Base-by-base conservation (phyloP, 2,113 vertebrate genomes). In the Hippocampus barbouri region DNA sequence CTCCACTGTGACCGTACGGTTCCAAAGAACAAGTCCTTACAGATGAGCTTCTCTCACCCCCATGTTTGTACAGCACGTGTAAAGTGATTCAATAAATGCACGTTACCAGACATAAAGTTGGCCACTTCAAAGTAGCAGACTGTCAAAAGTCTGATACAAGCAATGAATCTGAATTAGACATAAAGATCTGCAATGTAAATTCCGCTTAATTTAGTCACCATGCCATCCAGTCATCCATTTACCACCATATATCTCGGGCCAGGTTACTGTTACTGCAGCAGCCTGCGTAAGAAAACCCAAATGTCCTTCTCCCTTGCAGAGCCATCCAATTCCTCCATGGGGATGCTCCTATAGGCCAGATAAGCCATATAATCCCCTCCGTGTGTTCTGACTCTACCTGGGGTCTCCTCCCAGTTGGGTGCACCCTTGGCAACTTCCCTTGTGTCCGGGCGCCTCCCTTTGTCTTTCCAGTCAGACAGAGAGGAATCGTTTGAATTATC, bases 341-440 rank as follows among this genome's bases (percentile, higher is more conserved):
- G 64, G 64, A 66, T 66, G 64, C 64, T 66, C 23, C 64, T 66
- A 47, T 66, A 66, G 64, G 64, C 64, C 64, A 66, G 64, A 66
- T 66, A 45, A 66, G 41, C 64, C 64, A 66, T 47, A 47, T 66
- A 66, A 66, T 66, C 64, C 64, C 43, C 43, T 43, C 40, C 47
- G 41, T 66, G 64, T 47, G 64, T 66, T 27, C 23, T 43, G 12
- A 47, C 41, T 66, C 64, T 66, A 43, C 15, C 23, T 45, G 43
- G 41, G 41, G 64, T 47, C 64, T 66, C 64, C 41, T 47, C 16
- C 41, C 64, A 66, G 64, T 66, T 66, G 64, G 64, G 64, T 66
- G 64, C 64, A 47, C 41, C 43, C 23, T 43, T 27, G 41, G 63
- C 41, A 65, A n/a, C 63, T 45, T 65, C 63, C 64, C 64, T 66